Evolutionary conservation across 2,797 vertebrate species (phyloP).

Genomic region (Trachops cirrhosus): DNA sequence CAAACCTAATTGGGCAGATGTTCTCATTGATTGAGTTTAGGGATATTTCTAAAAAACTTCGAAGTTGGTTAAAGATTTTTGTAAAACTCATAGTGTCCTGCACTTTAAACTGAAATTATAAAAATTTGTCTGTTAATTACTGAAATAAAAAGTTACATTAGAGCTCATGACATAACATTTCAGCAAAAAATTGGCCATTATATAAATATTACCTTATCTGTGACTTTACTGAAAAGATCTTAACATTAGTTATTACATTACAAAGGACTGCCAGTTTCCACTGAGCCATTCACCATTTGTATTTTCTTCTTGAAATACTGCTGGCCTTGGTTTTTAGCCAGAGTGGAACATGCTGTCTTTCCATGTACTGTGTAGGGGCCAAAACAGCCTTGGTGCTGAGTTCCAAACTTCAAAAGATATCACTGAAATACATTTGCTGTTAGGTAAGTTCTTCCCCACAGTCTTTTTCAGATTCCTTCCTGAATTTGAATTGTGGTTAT

Average conservation of each 20-base stretch:
- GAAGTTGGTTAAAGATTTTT: not conserved
- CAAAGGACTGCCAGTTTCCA: not conserved
- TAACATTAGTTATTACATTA: not conserved
- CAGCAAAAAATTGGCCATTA: not conserved
- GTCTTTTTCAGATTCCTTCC: not conserved
- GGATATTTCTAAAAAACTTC: not conserved
- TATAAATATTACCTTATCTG: not conserved
- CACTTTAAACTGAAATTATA: conserved; percentile 8
- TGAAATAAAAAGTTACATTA: not conserved
- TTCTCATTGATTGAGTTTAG: not conserved
- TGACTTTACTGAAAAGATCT: not conserved
- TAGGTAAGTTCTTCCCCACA: not conserved
- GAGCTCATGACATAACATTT: not conserved
- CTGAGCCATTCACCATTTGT: not conserved
- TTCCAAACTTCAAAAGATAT: not conserved
- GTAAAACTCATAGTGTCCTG: not conserved
- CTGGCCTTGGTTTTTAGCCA: not conserved
- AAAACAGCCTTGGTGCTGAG: not conserved
- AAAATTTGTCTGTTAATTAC: not conserved
- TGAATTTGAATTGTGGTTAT: not conserved
- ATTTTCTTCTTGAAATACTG: not conserved
- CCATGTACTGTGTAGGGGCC: not conserved
- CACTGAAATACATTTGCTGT: not conserved
- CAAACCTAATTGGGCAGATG: not conserved
- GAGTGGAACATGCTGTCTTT: not conserved